Evolutionary conservation across 2,888 invertebrate genomes (phyloP).

Genomic region (Drosophila paucipuncta): DNA sequence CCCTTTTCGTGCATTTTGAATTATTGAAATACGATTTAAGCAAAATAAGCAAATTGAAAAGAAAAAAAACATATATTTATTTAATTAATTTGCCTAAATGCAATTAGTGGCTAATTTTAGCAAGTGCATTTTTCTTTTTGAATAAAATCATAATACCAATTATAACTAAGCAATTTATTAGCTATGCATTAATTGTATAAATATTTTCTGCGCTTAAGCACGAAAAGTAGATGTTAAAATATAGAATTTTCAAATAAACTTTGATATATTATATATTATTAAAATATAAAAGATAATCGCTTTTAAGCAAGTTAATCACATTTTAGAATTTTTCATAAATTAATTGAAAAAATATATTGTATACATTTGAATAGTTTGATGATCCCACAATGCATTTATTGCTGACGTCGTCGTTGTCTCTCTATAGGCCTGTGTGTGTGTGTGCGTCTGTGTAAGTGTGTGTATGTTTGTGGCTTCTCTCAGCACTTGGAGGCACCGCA

Average conservation of each 20-base stretch:
- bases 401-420: conserved; percentile 34
- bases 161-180: background rate
- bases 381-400: conserved; percentile 42
- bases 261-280: background rate
- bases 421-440: conserved; percentile 14
- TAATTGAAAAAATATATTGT: background rate
- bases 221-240: background rate
- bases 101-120: background rate
- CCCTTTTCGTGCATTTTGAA: background rate
- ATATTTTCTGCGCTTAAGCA: background rate
- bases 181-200: background rate
- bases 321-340: background rate
- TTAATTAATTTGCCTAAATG: background rate
- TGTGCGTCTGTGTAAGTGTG: background rate
- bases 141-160: too few relatives aligned
- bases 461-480: conserved; percentile 70
- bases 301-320: background rate
- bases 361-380: background rate
- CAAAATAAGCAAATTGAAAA: background rate
- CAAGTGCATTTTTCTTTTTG: too few relatives aligned
- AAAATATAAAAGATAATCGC: background rate
- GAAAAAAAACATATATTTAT: background rate
- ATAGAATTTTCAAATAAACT: background rate
- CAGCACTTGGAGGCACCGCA: conserved; percentile 59
- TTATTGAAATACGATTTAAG: background rate